Base-by-base conservation (phyloP, 1,140 invertebrate species). In the Batillaria attramentaria region DNA sequence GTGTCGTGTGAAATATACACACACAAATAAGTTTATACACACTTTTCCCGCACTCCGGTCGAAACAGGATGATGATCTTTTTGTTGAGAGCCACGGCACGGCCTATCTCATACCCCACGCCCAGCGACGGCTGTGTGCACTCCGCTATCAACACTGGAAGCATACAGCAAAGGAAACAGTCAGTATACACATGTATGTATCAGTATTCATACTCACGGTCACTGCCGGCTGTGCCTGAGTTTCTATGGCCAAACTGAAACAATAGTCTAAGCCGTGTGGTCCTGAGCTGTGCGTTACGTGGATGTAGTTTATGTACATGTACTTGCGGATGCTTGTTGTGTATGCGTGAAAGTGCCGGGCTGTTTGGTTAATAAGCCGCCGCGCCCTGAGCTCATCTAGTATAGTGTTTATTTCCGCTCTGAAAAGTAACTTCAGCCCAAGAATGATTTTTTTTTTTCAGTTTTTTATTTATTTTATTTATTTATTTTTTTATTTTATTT, bases 91-190 rank as follows among this genome's bases (percentile, higher is more conserved):
- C 85, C 10, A 88, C 79, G 43, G 87, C 90, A 74, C 87, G 79
- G n/a, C 89, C 90, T 43, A 91, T 80, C 79, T 91, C 90, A 85
- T 89, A 91, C 10, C 90, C 90, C 20, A 91, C 90, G 66, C 90
- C 90, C 20, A 91, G 81, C 13, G 90, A 91, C 18, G 89, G 85
- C 73, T 89, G 87, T 16, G 90, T 91, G 5, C 90, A 89, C 80
- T 91, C 90, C 13, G 90, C 90, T 37, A 91, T 85, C 4, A 91
- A 79, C 69, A 78, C 89, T 88, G 82, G 33, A 86, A 31, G 28
- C 54, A 24, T n/a, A 1, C 24, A 20, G 10, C 57, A 62, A 57
- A 41, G 10, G 24, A 74, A 0, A 57, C 28, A 72, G 28, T 72
- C 4, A 72, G 1, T 18, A 43, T 0, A 6, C n/a, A 6, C 16